Base-by-base conservation (phyloP, 2,888 invertebrate genomes). In the Cremastinae sp. region DNA sequence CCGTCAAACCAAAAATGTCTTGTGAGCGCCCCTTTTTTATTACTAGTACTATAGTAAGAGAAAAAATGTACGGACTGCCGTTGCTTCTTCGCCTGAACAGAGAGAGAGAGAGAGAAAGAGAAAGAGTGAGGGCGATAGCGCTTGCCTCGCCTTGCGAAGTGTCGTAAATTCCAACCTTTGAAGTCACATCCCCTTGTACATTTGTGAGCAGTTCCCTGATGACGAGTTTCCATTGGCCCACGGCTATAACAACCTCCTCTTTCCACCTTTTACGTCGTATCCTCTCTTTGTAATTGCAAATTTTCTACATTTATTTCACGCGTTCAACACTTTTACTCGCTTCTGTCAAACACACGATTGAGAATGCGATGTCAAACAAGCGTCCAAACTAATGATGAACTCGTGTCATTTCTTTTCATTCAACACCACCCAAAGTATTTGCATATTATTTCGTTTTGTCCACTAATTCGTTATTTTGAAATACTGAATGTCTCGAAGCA, bases 251-350 rank as follows among this genome's bases (percentile, higher is more conserved):
- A 47, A 55, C 35, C 37, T 56, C n/a, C 20, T 43, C 35, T 66
- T 56, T 28, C 20, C 37, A 45, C 53, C 70, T 53, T 62, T 35
- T 47, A 45, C 41, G 8, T 59, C 45, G n/a, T 14, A 58, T 53
- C 45, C 56, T 72, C 72, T 41, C 68, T 66, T 78, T 70, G 74
- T 71, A 78, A 77, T 74, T 74, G 74, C 62, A 68, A 58, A 74
- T 71, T 78, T 72, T 28, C 28, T 28, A 28, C 28, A 12, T 12
- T 8, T 41, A 12, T 12, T 41, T 9, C 9, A 8, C 12, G 12
- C 9, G 41, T 41, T 9, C 41, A n/a, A n/a, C 10, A 12, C 12
- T 41, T 12, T 41, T 8, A 2, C 12, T n/a, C 2, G 41, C 12
- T 41, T 41, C 2, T 41, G 10, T 41, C 12, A 41, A n/a, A 41